A percentile compares a stretch with the other conserved stretches of the same genome.
Conservation (phyloP, 2,888 invertebrate species). For the Nebria brevicollis region DNA sequence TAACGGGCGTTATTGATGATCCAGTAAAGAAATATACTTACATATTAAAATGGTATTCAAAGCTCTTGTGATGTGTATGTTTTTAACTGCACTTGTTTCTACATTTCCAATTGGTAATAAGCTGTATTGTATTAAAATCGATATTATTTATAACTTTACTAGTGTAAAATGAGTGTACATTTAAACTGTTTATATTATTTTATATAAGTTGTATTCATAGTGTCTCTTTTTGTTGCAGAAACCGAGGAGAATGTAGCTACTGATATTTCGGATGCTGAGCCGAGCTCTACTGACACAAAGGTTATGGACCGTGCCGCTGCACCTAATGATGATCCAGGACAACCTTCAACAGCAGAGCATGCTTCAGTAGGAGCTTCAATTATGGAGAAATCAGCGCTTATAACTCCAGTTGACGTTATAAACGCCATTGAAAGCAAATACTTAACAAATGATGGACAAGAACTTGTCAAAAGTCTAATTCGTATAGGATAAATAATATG, state of each 20-base stretch:
- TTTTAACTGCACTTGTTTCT: neutral
- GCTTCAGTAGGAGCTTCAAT: too few relatives aligned
- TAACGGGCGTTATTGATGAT: neutral
- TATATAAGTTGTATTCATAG: neutral
- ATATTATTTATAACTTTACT: constrained; percentile 3
- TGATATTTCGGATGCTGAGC: neutral
- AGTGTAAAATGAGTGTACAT: neutral
- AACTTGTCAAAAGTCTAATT: neutral
- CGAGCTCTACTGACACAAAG: too few relatives aligned
- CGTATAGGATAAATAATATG: too few relatives aligned
- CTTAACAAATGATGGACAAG: constrained; percentile 20
- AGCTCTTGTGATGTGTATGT: constrained; percentile 17
- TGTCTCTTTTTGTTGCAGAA: neutral
- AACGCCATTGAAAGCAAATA: constrained; percentile 10
- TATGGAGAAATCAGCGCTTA: constrained; percentile 3
- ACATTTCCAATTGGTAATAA: constrained; percentile 8
- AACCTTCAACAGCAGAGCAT: too few relatives aligned
- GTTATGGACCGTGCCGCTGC: too few relatives aligned
- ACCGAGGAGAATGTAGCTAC: neutral
- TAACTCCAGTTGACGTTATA: neutral
- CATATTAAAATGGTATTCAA: constrained; percentile 4
- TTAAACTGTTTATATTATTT: neutral
- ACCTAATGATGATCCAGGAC: too few relatives aligned
- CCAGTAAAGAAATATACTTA: neutral
- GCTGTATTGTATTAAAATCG: neutral